Evolutionary conservation across 1,140 invertebrate species (phyloP).

Genomic region (Drosophila mauritiana): DNA sequence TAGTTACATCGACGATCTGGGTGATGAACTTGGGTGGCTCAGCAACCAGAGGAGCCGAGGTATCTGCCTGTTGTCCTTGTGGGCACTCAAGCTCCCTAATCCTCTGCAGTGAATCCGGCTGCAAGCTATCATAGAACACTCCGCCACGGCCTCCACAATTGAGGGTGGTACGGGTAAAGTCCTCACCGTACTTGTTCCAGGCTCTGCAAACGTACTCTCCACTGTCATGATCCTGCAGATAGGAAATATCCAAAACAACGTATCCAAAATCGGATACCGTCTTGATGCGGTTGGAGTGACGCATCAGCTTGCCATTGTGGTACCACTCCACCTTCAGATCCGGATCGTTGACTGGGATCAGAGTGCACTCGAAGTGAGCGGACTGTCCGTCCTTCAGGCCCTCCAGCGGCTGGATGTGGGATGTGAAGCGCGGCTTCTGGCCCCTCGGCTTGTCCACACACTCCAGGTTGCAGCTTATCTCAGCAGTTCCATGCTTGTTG

Average conservation of each 20-base stretch:
- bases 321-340: slow-evolving; percentile 98
- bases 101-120: slow-evolving; percentile 96
- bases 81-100: slow-evolving; percentile 94
- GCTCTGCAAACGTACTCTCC: slow-evolving; percentile 96
- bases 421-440: slow-evolving; percentile 94
- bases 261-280: slow-evolving; percentile 98
- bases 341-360: slow-evolving; percentile 96
- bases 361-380: slow-evolving; percentile 96
- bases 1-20: slow-evolving; percentile 92
- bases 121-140: slow-evolving; percentile 96
- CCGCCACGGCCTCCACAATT: slow-evolving; percentile 93
- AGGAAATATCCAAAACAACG: slow-evolving; percentile 97
- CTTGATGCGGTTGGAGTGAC: slow-evolving; percentile 96
- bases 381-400: slow-evolving; percentile 96
- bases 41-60: slow-evolving; percentile 88
- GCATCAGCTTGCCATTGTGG: slow-evolving; percentile 94
- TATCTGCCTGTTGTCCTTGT: slow-evolving; percentile 86
- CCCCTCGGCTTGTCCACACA: slow-evolving; percentile 94
- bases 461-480: slow-evolving; percentile 93
- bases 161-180: slow-evolving; percentile 93
- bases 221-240: slow-evolving; percentile 96
- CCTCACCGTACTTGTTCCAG: slow-evolving; percentile 95
- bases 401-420: slow-evolving; percentile 93
- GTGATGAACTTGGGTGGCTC: slow-evolving; percentile 96
- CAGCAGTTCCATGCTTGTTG: slow-evolving; percentile 94